Conservation (phyloP, 92 coral and sea anemone genomes). For the Porites lobata region DNA sequence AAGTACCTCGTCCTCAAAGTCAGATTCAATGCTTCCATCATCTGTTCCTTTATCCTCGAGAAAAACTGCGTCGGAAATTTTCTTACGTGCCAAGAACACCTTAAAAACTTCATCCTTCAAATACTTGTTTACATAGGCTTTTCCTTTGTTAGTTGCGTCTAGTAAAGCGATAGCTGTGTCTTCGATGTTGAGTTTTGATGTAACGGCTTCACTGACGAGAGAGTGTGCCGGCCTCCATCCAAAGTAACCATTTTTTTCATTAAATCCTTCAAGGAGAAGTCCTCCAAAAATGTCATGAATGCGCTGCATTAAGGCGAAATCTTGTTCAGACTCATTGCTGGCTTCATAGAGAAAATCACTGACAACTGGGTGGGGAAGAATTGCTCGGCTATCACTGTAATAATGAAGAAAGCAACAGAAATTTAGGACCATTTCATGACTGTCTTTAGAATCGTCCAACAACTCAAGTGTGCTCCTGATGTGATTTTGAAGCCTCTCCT, state of each 20-base stretch:
- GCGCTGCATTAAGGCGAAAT: not conserved
- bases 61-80: slow-evolving; percentile 57
- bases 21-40: slow-evolving; percentile 14
- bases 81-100: slow-evolving; percentile 60
- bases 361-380: slow-evolving; percentile 64
- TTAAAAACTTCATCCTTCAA: slow-evolving; percentile 60
- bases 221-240: slow-evolving; percentile 85
- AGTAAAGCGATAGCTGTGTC: slow-evolving; percentile 46
- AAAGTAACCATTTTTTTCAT: slow-evolving; percentile 55
- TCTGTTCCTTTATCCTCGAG: slow-evolving; percentile 18
- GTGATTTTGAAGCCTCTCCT: slow-evolving; percentile 61
- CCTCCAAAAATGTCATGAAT: slow-evolving; percentile 74
- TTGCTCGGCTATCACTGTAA: slow-evolving; percentile 61
- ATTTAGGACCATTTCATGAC: slow-evolving; percentile 51
- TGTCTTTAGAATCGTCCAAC: slow-evolving; percentile 7
- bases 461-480: slow-evolving; percentile 48
- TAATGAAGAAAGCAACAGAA: slow-evolving; percentile 68
- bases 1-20: slow-evolving; percentile 52
- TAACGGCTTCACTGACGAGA: slow-evolving; percentile 74
- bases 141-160: slow-evolving; percentile 34
- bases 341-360: slow-evolving; percentile 57
- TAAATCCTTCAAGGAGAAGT: slow-evolving; percentile 66
- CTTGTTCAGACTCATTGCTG: slow-evolving; percentile 23
- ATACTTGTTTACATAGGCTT: slow-evolving; percentile 55
- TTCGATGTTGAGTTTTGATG: slow-evolving; percentile 31